These are phyloP conservation scores for Electrona antarctica DNA, from an alignment of 2,113 vertebrate genomes.

Conservation along the genomic window DNA sequence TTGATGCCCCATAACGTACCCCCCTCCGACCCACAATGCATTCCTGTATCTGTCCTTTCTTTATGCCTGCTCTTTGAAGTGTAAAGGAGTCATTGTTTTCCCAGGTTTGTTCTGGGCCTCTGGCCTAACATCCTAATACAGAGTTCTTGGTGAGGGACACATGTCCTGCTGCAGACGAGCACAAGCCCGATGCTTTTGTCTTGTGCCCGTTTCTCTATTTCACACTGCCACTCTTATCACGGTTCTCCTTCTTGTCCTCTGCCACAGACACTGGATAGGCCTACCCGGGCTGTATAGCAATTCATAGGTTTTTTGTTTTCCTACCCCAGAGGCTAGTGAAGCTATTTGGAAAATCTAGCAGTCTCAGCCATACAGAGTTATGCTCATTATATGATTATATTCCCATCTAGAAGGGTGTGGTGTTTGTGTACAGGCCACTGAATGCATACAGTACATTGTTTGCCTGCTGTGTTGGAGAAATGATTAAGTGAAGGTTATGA, in stretches of 20 bases:
- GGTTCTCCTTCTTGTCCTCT: constrained; percentile 19
- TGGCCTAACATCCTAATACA: constrained; percentile 24
- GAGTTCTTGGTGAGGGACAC: constrained; percentile 32
- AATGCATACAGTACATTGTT: constrained; percentile 20
- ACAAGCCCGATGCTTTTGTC: constrained; percentile 21
- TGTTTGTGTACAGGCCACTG: neutral
- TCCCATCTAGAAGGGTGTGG: constrained; percentile 43
- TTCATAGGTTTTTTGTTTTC: constrained; percentile 40
- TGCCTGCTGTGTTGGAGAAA: constrained; percentile 22
- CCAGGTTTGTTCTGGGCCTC: constrained; percentile 33
- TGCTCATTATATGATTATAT: constrained; percentile 35
- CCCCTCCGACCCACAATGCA: constrained; percentile 38
- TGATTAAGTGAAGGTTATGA: constrained; percentile 29
- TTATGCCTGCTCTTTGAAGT: constrained; percentile 67
- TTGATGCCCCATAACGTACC: constrained; percentile 8
- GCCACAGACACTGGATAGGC: constrained; percentile 31
- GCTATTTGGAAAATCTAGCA: constrained; percentile 36
- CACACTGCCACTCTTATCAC: constrained; percentile 8
- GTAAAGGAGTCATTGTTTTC: constrained; percentile 59
- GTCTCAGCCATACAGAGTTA: constrained; percentile 28
- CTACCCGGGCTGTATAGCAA: neutral
- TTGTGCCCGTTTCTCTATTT: constrained; percentile 18
- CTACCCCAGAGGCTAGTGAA: constrained; percentile 37
- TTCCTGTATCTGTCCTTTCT: constrained; percentile 49
- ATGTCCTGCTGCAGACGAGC: constrained; percentile 2